Conservation (phyloP, 2,113 vertebrate genomes). For the Bubalus kerabau region DNA sequence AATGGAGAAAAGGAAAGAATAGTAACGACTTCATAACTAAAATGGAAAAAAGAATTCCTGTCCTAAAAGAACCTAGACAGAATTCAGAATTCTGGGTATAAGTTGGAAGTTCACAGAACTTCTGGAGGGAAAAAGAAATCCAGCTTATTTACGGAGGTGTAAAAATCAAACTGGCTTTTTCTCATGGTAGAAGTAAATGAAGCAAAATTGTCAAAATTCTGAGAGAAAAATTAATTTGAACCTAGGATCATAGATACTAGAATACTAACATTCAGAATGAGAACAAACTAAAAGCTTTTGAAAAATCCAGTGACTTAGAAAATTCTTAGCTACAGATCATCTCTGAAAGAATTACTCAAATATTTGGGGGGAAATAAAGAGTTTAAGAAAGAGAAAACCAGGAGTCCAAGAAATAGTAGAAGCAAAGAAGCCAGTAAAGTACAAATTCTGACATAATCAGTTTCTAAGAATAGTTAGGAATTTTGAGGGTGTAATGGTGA, state of each 20-base stretch:
- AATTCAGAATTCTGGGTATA: not conserved
- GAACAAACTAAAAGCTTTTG: not conserved
- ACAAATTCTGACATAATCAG: not conserved
- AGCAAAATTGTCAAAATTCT: not conserved
- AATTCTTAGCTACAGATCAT: not conserved
- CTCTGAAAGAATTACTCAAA: constrained; percentile 5
- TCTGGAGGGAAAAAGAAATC: not conserved
- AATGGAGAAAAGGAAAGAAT: not conserved
- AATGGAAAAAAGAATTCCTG: not conserved
- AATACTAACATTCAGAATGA: not conserved
- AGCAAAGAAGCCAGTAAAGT: not conserved
- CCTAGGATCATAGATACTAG: not conserved
- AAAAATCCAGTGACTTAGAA: not conserved
- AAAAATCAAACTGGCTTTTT: not conserved
- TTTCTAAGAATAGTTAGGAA: not conserved
- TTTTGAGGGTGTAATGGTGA: not conserved
- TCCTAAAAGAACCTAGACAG: not conserved
- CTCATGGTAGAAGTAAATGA: not conserved
- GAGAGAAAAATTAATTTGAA: not conserved
- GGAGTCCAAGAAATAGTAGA: not conserved
- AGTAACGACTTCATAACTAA: not conserved
- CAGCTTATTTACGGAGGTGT: not conserved
- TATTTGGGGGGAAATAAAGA: not conserved
- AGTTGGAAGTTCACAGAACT: not conserved
- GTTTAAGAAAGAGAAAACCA: not conserved